Evolutionary conservation across 2,888 invertebrate genomes (phyloP).

Genomic region (Zygaena filipendulae): DNA sequence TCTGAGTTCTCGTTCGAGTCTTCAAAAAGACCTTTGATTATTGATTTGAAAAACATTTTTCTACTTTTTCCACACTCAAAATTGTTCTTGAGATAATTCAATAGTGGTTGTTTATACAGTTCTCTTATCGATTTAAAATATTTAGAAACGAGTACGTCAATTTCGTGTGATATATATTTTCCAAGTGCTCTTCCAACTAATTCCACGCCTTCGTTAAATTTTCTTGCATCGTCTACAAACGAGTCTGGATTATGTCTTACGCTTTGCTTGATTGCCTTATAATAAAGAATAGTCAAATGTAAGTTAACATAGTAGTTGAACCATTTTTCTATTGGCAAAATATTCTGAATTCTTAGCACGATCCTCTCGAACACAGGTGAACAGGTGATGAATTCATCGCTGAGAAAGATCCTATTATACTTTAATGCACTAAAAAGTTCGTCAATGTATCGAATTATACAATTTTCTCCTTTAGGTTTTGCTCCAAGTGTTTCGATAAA

Average conservation of each 20-base stretch:
- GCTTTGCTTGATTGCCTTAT: conserved; percentile 28
- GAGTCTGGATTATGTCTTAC: conserved; percentile 24
- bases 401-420: conserved; percentile 30
- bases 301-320: conserved; percentile 25
- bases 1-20: too few species aligned
- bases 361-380: conserved; percentile 28
- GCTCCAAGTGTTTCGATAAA: conserved; percentile 17
- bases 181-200: conserved; percentile 31
- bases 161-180: conserved; percentile 27
- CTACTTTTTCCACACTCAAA: too few species aligned
- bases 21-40: too few species aligned
- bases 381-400: conserved; percentile 23
- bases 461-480: conserved; percentile 7
- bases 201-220: conserved; percentile 23
- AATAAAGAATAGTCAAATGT: conserved; percentile 36
- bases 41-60: too few species aligned
- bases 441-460: conserved; percentile 16
- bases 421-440: conserved; percentile 24
- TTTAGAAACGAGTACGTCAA: conserved; percentile 21
- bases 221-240: too few species aligned
- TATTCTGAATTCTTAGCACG: conserved; percentile 22
- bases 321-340: conserved; percentile 28
- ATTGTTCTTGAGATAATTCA: too few species aligned
- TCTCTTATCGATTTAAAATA: conserved; percentile 31
- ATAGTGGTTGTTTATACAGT: too few species aligned